phyloP scores from a whole-genome alignment of 2,113 vertebrate species.

The Helogale parvula region DNA sequence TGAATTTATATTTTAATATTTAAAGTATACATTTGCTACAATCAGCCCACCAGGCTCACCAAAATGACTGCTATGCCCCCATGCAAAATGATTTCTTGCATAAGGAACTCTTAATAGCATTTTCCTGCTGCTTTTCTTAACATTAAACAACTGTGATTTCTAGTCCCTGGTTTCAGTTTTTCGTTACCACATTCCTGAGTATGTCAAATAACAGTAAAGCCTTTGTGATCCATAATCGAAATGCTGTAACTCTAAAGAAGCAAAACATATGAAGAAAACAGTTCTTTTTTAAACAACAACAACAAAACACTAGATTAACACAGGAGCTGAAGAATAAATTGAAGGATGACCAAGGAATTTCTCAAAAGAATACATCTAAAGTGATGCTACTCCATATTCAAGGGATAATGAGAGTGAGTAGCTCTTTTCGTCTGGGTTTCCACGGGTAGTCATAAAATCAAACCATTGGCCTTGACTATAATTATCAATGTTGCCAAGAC shows the following conservation, averaged over 20 bases:
- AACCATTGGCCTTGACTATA: not conserved
- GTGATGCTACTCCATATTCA: not conserved
- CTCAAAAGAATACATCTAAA: not conserved
- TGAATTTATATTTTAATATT: not conserved
- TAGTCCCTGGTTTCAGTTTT: not conserved
- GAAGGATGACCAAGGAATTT: not conserved
- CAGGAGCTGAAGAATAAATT: not conserved
- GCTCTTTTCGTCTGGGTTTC: not conserved
- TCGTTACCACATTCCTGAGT: not conserved
- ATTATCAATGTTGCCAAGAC: not conserved
- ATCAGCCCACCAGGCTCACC: not conserved
- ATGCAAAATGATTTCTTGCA: not conserved
- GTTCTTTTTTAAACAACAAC: not conserved
- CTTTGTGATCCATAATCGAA: not conserved
- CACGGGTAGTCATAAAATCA: not conserved
- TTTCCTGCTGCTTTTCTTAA: not conserved
- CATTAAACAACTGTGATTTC: not conserved
- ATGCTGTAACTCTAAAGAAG: not conserved
- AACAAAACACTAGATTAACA: not conserved
- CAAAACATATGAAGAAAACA: not conserved
- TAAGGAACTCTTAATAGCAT: not conserved
- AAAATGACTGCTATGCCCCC: not conserved
- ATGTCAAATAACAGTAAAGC: not conserved
- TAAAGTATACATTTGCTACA: not conserved
- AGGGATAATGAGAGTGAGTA: not conserved